These are phyloP conservation scores for Spodoptera exigua DNA, from an alignment of 2,888 invertebrate species.

Conservation along the genomic window DNA sequence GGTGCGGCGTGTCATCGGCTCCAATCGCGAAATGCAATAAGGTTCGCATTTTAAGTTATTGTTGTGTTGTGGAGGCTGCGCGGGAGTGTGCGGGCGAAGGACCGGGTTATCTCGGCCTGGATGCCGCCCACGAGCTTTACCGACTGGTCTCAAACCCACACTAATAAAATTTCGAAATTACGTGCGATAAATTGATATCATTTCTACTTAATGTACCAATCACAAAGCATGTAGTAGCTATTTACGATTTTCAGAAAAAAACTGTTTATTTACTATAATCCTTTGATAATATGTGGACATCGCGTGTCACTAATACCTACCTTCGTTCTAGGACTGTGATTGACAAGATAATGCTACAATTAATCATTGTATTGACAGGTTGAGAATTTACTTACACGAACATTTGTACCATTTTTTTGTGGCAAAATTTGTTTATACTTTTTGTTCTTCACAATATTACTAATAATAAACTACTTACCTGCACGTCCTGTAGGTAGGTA, in stretches of 20 bases:
- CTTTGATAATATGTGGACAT: constrained; percentile 12
- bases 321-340: constrained; percentile 7
- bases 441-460: no score
- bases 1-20: constrained; percentile 19
- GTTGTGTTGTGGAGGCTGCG: constrained; percentile 58
- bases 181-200: constrained; percentile 23
- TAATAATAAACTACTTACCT: no score
- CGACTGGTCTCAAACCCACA: constrained; percentile 46
- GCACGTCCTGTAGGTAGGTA: no score
- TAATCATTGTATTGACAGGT: constrained; percentile 12
- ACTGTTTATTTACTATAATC: constrained; percentile 14
- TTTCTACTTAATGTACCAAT: constrained; percentile 9
- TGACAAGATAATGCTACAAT: constrained; percentile 24
- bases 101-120: constrained; percentile 63
- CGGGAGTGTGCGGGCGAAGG: constrained; percentile 56
- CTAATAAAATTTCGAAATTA: constrained; percentile 31
- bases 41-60: constrained; percentile 69
- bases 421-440: no score
- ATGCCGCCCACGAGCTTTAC: constrained; percentile 54
- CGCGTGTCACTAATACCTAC: not conserved
- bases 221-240: no score
- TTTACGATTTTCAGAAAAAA: constrained; percentile 13
- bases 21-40: constrained; percentile 59
- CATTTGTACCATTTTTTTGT: constrained; percentile 7
- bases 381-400: constrained; percentile 6